Percentiles rank a stretch among this genome's conserved stretches.
phyloP scores from a whole-genome alignment of 1,140 invertebrate species.

The Drosophila serrata region DNA sequence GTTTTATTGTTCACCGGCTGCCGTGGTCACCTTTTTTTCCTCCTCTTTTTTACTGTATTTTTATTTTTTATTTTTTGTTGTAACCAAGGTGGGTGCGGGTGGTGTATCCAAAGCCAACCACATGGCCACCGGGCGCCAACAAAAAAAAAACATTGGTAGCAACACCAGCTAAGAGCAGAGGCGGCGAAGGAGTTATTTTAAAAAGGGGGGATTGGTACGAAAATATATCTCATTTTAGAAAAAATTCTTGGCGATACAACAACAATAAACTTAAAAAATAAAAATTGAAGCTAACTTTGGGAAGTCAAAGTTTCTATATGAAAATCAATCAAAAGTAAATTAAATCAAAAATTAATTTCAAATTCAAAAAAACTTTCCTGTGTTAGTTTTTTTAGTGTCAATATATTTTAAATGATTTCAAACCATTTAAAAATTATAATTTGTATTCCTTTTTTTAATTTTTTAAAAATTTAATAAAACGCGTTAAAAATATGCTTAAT shows the following conservation, averaged over 20 bases:
- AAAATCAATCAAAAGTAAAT: too few relatives aligned
- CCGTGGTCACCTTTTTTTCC: slow-evolving; percentile 19
- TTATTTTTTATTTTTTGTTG: slow-evolving; percentile 9
- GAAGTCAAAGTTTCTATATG: too few relatives aligned
- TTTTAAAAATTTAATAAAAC: too few relatives aligned
- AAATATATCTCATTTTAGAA: fast-evolving
- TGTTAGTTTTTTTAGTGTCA: too few relatives aligned
- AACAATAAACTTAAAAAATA: neutral
- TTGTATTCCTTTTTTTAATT: too few relatives aligned
- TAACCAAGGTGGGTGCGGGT: slow-evolving; percentile 53
- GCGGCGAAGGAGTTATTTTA: neutral
- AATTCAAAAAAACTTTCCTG: too few relatives aligned
- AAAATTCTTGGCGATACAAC: too few relatives aligned
- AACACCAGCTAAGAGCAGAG: slow-evolving; percentile 15
- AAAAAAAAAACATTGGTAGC: neutral
- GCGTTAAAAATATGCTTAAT: too few relatives aligned
- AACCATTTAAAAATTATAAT: too few relatives aligned
- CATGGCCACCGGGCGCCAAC: slow-evolving; percentile 61
- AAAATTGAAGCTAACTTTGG: too few relatives aligned
- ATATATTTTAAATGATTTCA: too few relatives aligned
- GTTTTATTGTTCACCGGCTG: slow-evolving; percentile 75
- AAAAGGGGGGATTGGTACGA: neutral
- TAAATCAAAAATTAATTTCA: too few relatives aligned
- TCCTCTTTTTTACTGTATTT: slow-evolving; percentile 15
- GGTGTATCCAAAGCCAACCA: slow-evolving; percentile 33